Conservation (phyloP, 2,888 invertebrate genomes). For the Nomada ferruginata region DNA sequence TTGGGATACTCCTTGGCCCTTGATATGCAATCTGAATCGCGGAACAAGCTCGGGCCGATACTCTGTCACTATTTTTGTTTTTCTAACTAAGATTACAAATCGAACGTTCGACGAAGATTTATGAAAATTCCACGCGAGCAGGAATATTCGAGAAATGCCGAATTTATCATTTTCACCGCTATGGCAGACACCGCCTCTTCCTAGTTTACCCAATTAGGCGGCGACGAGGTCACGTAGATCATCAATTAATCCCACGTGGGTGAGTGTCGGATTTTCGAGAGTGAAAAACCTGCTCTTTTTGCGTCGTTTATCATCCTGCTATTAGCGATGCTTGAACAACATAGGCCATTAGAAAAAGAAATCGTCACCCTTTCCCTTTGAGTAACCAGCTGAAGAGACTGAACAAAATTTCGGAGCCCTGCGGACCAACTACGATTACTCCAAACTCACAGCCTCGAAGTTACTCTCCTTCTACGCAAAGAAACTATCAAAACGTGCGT, state of each 20-base stretch:
- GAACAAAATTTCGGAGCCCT: too few species aligned
- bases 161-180: conserved; percentile 32
- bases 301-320: conserved; percentile 46
- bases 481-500: too few species aligned
- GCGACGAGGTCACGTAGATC: conserved; percentile 45
- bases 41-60: not conserved
- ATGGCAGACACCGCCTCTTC: conserved; percentile 15
- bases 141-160: conserved; percentile 1
- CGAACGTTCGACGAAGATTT: not conserved
- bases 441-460: not conserved
- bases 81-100: not conserved
- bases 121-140: not conserved
- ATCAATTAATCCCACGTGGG: conserved; percentile 60
- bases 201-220: conserved; percentile 52
- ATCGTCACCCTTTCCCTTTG: not conserved
- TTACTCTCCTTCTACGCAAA: too few species aligned
- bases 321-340: conserved; percentile 31
- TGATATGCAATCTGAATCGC: not conserved
- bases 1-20: conserved; percentile 8
- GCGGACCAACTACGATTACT: not conserved
- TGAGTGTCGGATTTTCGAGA: conserved; percentile 25
- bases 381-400: not conserved
- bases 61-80: not conserved
- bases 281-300: conserved; percentile 29
- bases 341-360: conserved; percentile 4